Evolutionary conservation across 2,888 invertebrate genomes (phyloP), one percentile per base, ranked within the genome.

Genomic region (Mesopsocus fuscifrons): DNA sequence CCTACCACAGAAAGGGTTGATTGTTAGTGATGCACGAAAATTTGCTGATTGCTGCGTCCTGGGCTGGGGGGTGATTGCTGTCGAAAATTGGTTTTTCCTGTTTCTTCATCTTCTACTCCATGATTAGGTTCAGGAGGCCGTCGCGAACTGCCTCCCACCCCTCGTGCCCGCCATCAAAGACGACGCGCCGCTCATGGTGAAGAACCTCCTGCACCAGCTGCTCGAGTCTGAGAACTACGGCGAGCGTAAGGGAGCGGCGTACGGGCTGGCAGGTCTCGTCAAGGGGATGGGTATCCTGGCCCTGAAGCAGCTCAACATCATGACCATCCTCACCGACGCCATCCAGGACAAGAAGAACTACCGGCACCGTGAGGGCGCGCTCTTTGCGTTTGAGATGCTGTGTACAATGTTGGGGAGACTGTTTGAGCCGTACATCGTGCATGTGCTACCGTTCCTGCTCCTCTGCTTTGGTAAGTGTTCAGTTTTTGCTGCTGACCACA

Each of bases 401-500:
- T 94, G 92, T 62, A 77, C 78, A 52, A 87, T 87, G 73, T 71
- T 98, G 54, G 97, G 97, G 1, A 79, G 94, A 35, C 68, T 97
- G 45, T 98, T 98, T 66, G 98, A 98, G 64, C 98, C 98, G 0
- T 98, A 98, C 66, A 89, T 98, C 47, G 91, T 98, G 43, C 92
- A 95, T 60, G 88, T 97, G 38, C 66, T 99, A 49, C 95, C 95
- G 1, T 84, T 92, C 64, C 69, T 98, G 54, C 67, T 99, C 50
- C 72, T 89, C 49, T 92, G 94, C 62, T 94, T 97, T 62, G 97
- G 97, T n/a, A n/a, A n/a, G n/a, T n/a, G n/a, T n/a, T n/a, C n/a
- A n/a, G n/a, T n/a, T n/a, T n/a, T n/a, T n/a, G n/a, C n/a, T 6
- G n/a, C n/a, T n/a, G n/a, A n/a, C n/a, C n/a, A n/a, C n/a, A n/a